Conservation (phyloP, 2,113 vertebrate species). For the Notarius quadriscutis region DNA sequence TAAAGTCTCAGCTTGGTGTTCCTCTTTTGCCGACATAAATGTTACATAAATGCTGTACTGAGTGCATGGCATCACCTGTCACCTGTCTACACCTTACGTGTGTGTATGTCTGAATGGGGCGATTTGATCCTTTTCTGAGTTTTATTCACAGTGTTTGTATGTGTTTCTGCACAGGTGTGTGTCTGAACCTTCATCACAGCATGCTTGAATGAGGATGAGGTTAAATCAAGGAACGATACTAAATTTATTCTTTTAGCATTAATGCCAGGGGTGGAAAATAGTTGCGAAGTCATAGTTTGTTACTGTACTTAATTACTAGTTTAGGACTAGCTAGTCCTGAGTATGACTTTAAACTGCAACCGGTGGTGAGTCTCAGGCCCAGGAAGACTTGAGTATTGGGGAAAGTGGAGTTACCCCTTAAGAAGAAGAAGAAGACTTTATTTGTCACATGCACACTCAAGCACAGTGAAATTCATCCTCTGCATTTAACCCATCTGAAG, state of each 20-base stretch:
- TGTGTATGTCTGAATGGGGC: slow-evolving; percentile 11
- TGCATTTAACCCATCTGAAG: no score
- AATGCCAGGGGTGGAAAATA: background rate
- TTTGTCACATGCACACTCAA: no score
- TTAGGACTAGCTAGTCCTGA: background rate
- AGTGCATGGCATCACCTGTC: background rate
- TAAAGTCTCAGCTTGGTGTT: no score
- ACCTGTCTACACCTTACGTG: slow-evolving; percentile 9
- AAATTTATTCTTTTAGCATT: background rate
- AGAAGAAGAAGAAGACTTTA: no score
- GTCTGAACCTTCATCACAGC: background rate
- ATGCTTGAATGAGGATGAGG: background rate
- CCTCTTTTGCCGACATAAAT: background rate
- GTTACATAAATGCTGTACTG: background rate
- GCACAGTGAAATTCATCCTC: no score
- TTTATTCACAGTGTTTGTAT: background rate
- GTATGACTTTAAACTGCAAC: no score
- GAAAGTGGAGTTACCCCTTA: no score
- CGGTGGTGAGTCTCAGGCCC: no score
- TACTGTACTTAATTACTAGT: background rate
- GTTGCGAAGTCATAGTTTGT: background rate
- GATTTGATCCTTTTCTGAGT: slow-evolving; percentile 17
- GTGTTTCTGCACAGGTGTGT: background rate
- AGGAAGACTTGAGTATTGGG: background rate
- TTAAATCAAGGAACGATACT: background rate